Percentiles rank a stretch among this genome's conserved stretches.
These are phyloP conservation scores for Petrocephalus sullivani DNA, from an alignment of 2,797 vertebrate genomes.

Conservation along the genomic window DNA sequence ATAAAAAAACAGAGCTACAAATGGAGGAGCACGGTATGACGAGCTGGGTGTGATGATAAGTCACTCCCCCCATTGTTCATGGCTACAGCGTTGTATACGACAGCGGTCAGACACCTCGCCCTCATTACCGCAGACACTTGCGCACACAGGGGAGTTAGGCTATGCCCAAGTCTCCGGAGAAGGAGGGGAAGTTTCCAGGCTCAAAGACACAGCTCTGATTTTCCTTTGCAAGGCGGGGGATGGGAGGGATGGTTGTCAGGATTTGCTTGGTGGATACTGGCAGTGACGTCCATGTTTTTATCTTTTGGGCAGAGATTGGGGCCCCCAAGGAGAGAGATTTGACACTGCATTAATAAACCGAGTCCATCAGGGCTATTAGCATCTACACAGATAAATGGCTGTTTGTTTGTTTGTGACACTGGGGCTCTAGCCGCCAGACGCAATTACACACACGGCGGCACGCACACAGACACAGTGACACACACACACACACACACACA, in stretches of 20 bases:
- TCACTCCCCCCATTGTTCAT: not conserved
- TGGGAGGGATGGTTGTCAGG: not conserved
- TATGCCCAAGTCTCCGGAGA: not conserved
- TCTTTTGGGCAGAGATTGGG: not conserved
- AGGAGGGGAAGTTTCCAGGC: not conserved
- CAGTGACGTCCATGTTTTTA: not conserved
- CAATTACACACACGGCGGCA: not conserved
- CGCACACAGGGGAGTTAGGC: not conserved
- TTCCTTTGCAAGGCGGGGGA: not conserved
- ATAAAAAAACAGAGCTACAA: not conserved
- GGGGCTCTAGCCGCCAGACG: not conserved
- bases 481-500: not conserved
- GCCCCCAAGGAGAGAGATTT: not conserved
- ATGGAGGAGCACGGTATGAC: too few relatives aligned
- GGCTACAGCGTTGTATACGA: not conserved
- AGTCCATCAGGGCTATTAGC: not conserved
- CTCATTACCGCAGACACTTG: not conserved
- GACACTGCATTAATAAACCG: constrained; percentile 14
- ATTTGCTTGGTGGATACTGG: not conserved
- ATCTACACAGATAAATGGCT: not conserved
- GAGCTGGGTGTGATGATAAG: not conserved
- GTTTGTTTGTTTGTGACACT: not conserved
- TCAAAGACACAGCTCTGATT: not conserved
- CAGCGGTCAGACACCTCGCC: too few relatives aligned
- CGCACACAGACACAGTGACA: not conserved